Conservation (phyloP, 2,113 vertebrate genomes). For the Myodes glareolus region DNA sequence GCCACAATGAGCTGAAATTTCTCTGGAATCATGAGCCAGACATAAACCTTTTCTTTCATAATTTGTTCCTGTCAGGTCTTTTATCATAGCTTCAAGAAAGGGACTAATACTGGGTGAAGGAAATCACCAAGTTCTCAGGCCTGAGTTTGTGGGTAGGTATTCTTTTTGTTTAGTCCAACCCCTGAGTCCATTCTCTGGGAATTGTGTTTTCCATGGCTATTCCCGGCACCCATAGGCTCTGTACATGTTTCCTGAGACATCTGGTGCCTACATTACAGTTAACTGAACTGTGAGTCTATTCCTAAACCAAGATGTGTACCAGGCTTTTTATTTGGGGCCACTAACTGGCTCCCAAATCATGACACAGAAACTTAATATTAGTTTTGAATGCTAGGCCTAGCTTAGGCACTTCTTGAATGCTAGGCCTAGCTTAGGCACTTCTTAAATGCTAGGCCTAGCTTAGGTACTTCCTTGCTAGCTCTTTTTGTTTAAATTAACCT, state of each 20-base stretch:
- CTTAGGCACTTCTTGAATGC: background rate
- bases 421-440: background rate
- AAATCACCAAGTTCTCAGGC: background rate
- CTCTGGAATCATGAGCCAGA: background rate
- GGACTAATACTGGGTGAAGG: background rate
- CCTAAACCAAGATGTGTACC: background rate
- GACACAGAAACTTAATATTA: background rate
- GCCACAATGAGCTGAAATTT: background rate
- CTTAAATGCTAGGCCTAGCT: too few species aligned
- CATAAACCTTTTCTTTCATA: background rate
- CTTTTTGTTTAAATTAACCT: background rate
- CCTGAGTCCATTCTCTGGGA: background rate
- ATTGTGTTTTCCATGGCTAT: background rate
- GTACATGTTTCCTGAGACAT: background rate
- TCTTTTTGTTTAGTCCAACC: background rate
- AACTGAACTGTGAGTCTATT: conserved; percentile 25
- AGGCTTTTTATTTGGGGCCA: background rate
- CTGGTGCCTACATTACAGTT: background rate
- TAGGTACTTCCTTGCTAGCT: background rate
- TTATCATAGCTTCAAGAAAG: background rate
- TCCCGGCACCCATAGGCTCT: background rate
- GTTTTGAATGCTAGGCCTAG: background rate
- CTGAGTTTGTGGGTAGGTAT: background rate
- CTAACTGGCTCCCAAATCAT: background rate
- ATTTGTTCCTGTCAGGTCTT: background rate